phyloP scores from a whole-genome alignment of 2,888 invertebrate species.

The Pecten maximus region DNA sequence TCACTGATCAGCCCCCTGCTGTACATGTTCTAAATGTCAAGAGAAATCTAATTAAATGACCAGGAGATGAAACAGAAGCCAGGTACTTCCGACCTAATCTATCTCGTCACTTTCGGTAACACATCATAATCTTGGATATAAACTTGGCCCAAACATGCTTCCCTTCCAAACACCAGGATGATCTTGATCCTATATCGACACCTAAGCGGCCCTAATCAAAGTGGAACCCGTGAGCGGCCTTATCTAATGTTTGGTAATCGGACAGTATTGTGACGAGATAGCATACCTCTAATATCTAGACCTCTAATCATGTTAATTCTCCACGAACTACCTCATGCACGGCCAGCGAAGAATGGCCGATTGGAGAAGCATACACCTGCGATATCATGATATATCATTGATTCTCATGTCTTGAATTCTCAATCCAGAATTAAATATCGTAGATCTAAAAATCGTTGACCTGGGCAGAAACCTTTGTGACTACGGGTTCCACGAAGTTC shows the following conservation, averaged over 20 bases:
- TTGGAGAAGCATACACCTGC: constrained; percentile 1
- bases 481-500: not conserved
- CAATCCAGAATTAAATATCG: constrained; percentile 32
- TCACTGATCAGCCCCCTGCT: not conserved
- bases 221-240: constrained; percentile 20
- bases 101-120: constrained; percentile 19
- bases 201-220: constrained; percentile 25
- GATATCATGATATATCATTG: constrained; percentile 35
- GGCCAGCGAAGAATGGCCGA: not conserved
- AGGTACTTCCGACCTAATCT: not conserved
- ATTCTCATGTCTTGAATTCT: constrained; percentile 19
- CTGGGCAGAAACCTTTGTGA: not conserved
- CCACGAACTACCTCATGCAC: constrained; percentile 20
- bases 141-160: constrained; percentile 18
- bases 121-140: not conserved
- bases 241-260: not conserved
- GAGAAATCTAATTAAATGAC: not conserved
- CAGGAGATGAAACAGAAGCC: not conserved
- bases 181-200: constrained; percentile 8
- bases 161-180: not conserved
- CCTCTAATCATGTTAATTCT: not conserved
- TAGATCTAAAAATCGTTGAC: constrained; percentile 22
- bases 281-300: constrained; percentile 8
- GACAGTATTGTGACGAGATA: not conserved
- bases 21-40: constrained; percentile 5